phyloP scores from a whole-genome alignment of 2,888 invertebrate genomes.

The Bhutanitis thaidina region DNA sequence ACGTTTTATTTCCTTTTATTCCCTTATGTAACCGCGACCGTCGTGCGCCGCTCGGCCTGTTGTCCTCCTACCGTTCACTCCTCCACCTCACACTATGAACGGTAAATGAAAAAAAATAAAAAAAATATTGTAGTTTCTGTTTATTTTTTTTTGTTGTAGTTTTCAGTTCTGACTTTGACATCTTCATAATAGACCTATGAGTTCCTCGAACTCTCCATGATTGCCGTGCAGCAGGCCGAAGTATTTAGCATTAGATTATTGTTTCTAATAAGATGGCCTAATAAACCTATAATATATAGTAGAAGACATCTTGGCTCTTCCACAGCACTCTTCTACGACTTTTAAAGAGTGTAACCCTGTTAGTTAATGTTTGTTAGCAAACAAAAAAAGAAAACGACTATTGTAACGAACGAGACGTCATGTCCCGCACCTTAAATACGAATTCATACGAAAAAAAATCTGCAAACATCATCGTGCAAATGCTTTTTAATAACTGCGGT shows the following conservation, averaged over 20 bases:
- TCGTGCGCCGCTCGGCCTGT: not conserved
- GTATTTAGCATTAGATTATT: constrained; percentile 15
- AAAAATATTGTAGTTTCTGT: not conserved
- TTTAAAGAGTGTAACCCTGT: not conserved
- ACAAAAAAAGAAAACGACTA: constrained; percentile 13
- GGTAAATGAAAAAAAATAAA: not conserved
- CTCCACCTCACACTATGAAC: not conserved
- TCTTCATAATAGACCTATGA: not conserved
- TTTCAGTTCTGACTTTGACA: not conserved
- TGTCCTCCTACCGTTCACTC: not conserved
- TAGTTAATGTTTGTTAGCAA: not conserved
- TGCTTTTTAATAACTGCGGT: not conserved
- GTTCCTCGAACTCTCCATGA: not conserved
- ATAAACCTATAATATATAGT: not conserved
- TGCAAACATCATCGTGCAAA: not conserved
- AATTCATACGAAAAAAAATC: not conserved
- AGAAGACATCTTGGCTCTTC: constrained; percentile 2
- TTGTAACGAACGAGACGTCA: constrained; percentile 12
- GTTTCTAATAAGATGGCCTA: constrained; percentile 3
- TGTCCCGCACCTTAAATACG: not conserved
- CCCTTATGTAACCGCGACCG: not conserved
- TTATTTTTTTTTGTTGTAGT: not conserved
- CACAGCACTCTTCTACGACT: not conserved
- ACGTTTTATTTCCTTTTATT: not conserved
- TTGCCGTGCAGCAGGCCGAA: constrained; percentile 8